Base-by-base conservation (phyloP, 2,797 vertebrate genomes). In the Mastacembelus armatus region DNA sequence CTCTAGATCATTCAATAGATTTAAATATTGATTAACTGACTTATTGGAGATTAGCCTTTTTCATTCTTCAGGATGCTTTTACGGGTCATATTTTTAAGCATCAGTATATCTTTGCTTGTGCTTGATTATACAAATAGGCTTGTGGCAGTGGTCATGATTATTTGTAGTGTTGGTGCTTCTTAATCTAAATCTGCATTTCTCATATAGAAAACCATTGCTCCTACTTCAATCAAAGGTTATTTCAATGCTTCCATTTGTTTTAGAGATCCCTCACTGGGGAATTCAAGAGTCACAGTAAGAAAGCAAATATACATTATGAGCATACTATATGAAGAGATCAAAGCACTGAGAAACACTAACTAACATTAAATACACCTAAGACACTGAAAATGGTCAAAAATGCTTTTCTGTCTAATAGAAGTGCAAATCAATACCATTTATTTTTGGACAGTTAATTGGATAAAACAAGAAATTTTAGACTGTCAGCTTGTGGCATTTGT, bases 21-120 rank as follows among this genome's bases (percentile, higher is more conserved):
- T n/a, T n/a, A n/a, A n/a, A n/a, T 66, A 40, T 18, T 69, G 35
- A 44, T 38, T 57, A 39, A 63, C 50, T 57, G 69, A 71, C 55
- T 52, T 36, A 24, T 7, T 39, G 21, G 29, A 16, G 8, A 35
- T 45, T 26, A 30, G 16, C 14, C 8, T 19, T 19, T 45, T 52
- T 54, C 10, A 40, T 52, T 42, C n/a, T 27, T 38, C 27, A 24
- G 47, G 14, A 59, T 48, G 40, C 40, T 42, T 29, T 30, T 36
- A 18, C 35, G 11, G 58, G 40, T 49, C 62, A 44, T 16, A 24
- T 48, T 51, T 65, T 15, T 27, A 54, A 51, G 44, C 48, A 38
- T 38, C 22, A 43, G 44, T 54, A 44, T 7, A 14, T 45, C 21
- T 11, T 16, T 11, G 18, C 27, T 33, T 51, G 30, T 42, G 32